Conservation (phyloP, 1,140 invertebrate species). For the Drosophila carrolli region DNA sequence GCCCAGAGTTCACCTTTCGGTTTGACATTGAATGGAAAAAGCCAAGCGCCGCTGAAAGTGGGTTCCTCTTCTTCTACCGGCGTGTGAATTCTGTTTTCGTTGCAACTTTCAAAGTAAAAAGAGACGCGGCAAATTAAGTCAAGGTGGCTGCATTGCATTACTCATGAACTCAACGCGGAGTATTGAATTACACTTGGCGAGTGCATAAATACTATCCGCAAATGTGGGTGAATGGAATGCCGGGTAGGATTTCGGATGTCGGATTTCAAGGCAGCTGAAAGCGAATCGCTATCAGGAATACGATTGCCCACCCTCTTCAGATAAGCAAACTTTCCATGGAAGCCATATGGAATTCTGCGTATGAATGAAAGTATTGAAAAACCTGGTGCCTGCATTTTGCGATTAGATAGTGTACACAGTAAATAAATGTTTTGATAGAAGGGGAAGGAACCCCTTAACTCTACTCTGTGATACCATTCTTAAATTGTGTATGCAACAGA, state of each 20-base stretch:
- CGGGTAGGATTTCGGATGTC: conserved; percentile 29
- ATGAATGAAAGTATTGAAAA: conserved; percentile 38
- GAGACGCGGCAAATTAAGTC: conserved; percentile 74
- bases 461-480: too few species aligned
- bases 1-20: conserved; percentile 35
- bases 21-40: conserved; percentile 69
- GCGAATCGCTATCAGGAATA: conserved; percentile 13
- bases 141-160: conserved; percentile 71
- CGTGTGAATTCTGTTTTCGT: conserved; percentile 80
- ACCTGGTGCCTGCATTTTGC: conserved; percentile 3
- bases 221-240: conserved; percentile 61
- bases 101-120: conserved; percentile 80
- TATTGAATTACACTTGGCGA: conserved; percentile 61
- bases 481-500: too few species aligned
- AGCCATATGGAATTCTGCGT: conserved; percentile 28
- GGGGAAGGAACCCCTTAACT: too few species aligned
- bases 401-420: conserved; percentile 21
- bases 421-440: neutral
- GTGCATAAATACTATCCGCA: conserved; percentile 53
- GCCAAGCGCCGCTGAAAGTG: conserved; percentile 54
- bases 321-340: conserved; percentile 40
- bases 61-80: conserved; percentile 8
- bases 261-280: conserved; percentile 35
- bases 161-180: conserved; percentile 43
- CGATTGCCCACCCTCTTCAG: neutral